A percentile compares a stretch with the other conserved stretches of the same genome.
These are phyloP conservation scores for Atractosteus spatula DNA, from an alignment of 2,113 vertebrate species.

Conservation along the genomic window DNA sequence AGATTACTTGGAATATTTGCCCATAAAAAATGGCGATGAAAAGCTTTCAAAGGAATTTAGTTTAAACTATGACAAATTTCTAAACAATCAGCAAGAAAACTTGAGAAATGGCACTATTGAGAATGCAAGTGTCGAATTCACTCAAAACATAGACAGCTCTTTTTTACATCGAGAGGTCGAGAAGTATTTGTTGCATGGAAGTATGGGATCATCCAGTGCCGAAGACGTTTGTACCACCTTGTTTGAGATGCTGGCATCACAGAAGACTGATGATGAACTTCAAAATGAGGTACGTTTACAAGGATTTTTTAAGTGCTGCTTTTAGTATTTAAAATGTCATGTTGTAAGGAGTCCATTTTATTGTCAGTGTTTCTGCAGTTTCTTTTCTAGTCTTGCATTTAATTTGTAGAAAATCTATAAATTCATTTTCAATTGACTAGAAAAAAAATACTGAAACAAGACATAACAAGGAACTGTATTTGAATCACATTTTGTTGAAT, in stretches of 20 bases:
- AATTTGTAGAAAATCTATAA: too few species aligned
- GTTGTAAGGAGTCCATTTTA: too few species aligned
- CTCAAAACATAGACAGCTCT: conserved; percentile 58
- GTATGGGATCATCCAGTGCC: conserved; percentile 75
- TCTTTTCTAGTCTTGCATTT: too few species aligned
- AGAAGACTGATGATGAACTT: conserved; percentile 87
- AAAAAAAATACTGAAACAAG: too few species aligned
- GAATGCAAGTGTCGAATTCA: conserved; percentile 44
- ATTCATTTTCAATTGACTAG: too few species aligned
- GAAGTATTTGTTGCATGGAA: conserved; percentile 78
- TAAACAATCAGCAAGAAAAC: conserved; percentile 71
- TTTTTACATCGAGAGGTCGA: conserved; percentile 84
- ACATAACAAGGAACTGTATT: too few species aligned
- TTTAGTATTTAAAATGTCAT: too few species aligned
- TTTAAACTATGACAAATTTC: conserved; percentile 81
- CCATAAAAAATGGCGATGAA: conserved; percentile 56
- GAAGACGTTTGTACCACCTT: conserved; percentile 92
- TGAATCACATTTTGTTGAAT: too few species aligned
- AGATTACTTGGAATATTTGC: conserved; percentile 76
- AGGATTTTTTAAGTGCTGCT: too few species aligned
- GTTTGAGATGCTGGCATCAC: conserved; percentile 91
- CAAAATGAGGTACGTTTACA: conserved; percentile 85
- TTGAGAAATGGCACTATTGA: conserved; percentile 49
- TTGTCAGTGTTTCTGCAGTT: too few species aligned
- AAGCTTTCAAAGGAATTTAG: conserved; percentile 52